Evolutionary conservation across 2,113 vertebrate genomes (phyloP).

Genomic region (Natator depressus): DNA sequence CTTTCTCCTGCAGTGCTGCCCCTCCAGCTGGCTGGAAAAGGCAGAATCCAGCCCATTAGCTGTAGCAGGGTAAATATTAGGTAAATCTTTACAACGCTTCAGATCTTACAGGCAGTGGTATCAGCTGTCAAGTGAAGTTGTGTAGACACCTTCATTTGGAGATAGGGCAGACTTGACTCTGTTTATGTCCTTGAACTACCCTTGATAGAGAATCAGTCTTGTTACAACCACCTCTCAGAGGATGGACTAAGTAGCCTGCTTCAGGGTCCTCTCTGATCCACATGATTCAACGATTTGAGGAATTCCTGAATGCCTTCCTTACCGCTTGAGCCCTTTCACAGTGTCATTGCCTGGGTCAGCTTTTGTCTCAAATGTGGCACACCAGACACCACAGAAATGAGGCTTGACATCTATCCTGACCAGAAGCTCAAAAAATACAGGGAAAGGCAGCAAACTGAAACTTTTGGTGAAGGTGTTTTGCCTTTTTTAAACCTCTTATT

Average conservation of each 20-base stretch:
- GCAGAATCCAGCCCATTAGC: slow-evolving; percentile 20
- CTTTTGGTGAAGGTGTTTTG: accelerated
- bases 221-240: neutral
- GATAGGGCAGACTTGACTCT: accelerated
- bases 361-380: neutral
- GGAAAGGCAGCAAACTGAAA: neutral
- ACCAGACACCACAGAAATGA: accelerated
- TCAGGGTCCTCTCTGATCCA: neutral
- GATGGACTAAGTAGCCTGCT: neutral
- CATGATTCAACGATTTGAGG: neutral
- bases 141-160: neutral
- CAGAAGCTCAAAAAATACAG: neutral
- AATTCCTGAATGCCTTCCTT: accelerated
- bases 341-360: neutral
- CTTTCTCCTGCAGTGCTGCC: slow-evolving; percentile 24
- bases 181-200: neutral
- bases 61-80: slow-evolving; percentile 42
- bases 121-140: neutral
- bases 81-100: slow-evolving; percentile 14
- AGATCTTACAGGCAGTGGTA: neutral
- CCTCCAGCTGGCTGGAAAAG: slow-evolving; percentile 44
- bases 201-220: neutral
- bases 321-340: neutral
- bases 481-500: neutral
- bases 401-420: accelerated